phyloP scores from a whole-genome alignment of 1,140 invertebrate genomes.

The Macrobrachium nipponense region DNA sequence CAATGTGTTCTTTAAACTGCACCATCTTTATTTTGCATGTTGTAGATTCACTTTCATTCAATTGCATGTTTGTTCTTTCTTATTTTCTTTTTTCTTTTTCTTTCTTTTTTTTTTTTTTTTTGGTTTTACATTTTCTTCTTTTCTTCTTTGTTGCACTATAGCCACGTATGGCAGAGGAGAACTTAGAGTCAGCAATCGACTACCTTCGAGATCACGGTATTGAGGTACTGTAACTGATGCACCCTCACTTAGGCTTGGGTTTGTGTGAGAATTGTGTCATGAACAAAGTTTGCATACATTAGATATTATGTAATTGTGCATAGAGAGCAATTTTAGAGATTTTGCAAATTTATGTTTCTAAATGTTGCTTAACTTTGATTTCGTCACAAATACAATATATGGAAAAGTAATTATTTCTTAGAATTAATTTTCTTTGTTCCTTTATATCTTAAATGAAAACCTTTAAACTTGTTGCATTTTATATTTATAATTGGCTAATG shows the following conservation, averaged over 20 bases:
- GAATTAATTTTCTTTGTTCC: too few relatives aligned
- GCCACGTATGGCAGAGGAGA: slow-evolving; percentile 64
- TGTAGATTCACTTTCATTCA: slow-evolving; percentile 2
- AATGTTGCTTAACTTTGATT: too few relatives aligned
- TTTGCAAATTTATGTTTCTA: too few relatives aligned
- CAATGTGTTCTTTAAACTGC: slow-evolving; percentile 32
- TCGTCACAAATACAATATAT: too few relatives aligned
- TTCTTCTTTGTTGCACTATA: slow-evolving; percentile 64
- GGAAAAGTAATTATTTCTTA: too few relatives aligned
- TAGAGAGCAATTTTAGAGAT: neutral
- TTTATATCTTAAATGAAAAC: too few relatives aligned
- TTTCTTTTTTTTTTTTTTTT: slow-evolving; percentile 69
- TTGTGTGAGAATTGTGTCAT: slow-evolving; percentile 15
- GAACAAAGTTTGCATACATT: neutral
- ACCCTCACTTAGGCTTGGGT: slow-evolving; percentile 56
- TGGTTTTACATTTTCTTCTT: slow-evolving; percentile 69
- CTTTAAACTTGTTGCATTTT: too few relatives aligned
- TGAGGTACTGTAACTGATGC: slow-evolving; percentile 71
- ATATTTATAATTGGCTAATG: too few relatives aligned
- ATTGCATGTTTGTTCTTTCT: neutral
- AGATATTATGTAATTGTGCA: neutral
- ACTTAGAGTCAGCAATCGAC: slow-evolving; percentile 77
- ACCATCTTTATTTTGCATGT: slow-evolving; percentile 53
- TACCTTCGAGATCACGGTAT: slow-evolving; percentile 84
- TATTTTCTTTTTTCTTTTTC: slow-evolving; percentile 45